Evolutionary conservation across 2,113 vertebrate species (phyloP).

Genomic region (Cyprinus carpio): DNA sequence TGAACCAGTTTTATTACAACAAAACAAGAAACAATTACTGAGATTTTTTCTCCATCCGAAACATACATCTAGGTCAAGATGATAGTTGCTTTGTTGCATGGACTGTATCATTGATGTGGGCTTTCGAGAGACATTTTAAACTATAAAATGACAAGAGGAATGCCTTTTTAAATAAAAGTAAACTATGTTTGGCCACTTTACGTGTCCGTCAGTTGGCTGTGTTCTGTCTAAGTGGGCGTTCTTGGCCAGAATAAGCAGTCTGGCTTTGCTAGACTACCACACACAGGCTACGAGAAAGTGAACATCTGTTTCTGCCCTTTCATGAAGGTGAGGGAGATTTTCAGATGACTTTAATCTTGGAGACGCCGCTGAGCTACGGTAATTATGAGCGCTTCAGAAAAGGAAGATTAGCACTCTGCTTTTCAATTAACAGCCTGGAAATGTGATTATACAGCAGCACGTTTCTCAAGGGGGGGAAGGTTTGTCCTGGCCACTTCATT

Average conservation of each 20-base stretch:
- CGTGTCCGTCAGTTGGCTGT: background rate
- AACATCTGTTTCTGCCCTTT: conserved; percentile 43
- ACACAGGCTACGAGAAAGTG: conserved; percentile 8
- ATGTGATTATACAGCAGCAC: conserved; percentile 51
- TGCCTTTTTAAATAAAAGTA: background rate
- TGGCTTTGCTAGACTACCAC: background rate
- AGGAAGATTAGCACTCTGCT: conserved; percentile 53
- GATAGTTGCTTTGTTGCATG: background rate
- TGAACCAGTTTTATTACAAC: background rate
- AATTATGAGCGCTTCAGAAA: conserved; percentile 56
- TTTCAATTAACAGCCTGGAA: conserved; percentile 55
- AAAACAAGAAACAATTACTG: background rate
- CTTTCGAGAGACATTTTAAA: background rate
- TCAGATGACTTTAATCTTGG: conserved; percentile 55
- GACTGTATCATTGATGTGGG: background rate
- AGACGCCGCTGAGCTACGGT: conserved; percentile 47
- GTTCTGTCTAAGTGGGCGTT: background rate
- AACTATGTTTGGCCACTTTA: background rate
- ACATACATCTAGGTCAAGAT: background rate
- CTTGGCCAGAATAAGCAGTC: background rate
- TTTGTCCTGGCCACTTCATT: conserved; percentile 42
- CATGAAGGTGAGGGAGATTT: conserved; percentile 50
- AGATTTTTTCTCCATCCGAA: background rate
- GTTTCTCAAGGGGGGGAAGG: conserved; percentile 16
- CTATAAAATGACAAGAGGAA: background rate